phyloP scores from a whole-genome alignment of 2,888 invertebrate species.

The Leptinotarsa tumamoca region DNA sequence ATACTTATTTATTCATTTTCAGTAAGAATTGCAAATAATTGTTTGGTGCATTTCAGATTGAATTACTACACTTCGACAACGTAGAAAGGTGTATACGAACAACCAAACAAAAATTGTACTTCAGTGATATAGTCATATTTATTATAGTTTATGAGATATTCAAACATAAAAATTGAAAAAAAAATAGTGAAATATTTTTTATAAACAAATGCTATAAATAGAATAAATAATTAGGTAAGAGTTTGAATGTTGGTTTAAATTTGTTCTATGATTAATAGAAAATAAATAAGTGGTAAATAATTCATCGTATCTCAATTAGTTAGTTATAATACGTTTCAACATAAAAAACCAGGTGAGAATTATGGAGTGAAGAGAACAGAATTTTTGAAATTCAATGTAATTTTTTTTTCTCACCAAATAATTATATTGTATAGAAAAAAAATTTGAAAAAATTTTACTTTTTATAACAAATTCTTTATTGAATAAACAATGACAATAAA shows the following conservation, averaged over 20 bases:
- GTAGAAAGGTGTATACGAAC: too few species aligned
- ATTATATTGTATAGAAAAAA: too few species aligned
- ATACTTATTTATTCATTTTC: too few species aligned
- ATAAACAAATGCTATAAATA: not conserved
- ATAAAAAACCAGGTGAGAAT: not conserved
- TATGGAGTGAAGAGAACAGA: not conserved
- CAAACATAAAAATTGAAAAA: not conserved
- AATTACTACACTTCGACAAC: too few species aligned
- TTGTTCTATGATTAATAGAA: not conserved
- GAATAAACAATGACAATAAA: not conserved
- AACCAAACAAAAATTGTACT: too few species aligned
- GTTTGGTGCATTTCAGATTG: too few species aligned
- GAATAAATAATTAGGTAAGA: not conserved
- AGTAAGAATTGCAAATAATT: too few species aligned
- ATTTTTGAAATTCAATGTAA: not conserved
- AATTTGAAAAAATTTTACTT: not conserved
- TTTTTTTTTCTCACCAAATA: not conserved
- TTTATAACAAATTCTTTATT: not conserved
- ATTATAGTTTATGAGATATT: not conserved
- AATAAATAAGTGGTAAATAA: not conserved
- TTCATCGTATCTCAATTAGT: not conserved
- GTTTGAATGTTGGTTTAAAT: not conserved
- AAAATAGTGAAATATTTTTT: not conserved
- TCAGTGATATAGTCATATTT: not conserved
- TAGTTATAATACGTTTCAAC: not conserved